phyloP scores from a whole-genome alignment of 2,113 vertebrate genomes.

The Aegithalos caudatus region DNA sequence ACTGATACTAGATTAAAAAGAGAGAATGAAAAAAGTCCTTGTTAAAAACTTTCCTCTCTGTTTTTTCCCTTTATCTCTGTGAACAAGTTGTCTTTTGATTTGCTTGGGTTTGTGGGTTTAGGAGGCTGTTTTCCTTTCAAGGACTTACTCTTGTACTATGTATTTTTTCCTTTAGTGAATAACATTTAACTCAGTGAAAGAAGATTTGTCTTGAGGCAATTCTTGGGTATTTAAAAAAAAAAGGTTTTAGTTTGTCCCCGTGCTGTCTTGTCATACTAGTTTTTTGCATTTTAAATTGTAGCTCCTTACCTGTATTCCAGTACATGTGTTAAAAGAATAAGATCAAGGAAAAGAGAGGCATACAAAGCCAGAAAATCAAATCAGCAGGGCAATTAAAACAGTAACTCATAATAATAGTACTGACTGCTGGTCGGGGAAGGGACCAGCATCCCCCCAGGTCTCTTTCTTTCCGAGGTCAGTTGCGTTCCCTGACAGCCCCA shows the following conservation, averaged over 20 bases:
- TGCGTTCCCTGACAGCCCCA: background rate
- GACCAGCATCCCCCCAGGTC: background rate
- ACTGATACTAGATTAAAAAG: conserved; percentile 66
- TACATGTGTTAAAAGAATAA: background rate
- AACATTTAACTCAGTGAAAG: conserved; percentile 25
- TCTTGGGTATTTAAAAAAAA: background rate
- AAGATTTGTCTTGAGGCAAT: conserved; percentile 8
- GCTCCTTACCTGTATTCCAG: background rate
- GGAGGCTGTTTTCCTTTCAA: conserved; percentile 70
- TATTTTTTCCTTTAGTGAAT: conserved; percentile 48
- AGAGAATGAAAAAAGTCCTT: conserved; percentile 58
- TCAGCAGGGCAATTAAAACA: background rate
- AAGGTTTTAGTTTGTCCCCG: background rate
- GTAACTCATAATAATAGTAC: background rate
- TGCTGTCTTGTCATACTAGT: background rate
- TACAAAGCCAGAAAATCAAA: background rate
- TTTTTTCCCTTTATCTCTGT: conserved; percentile 56
- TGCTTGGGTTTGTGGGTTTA: conserved; percentile 69
- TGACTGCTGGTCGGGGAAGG: background rate
- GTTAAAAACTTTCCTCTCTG: conserved; percentile 57
- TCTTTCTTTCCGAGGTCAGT: background rate
- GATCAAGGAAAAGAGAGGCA: background rate
- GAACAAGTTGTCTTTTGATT: conserved; percentile 76
- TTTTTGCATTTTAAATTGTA: background rate
- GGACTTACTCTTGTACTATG: conserved; percentile 67